Percentiles rank a stretch among this genome's conserved stretches.
Evolutionary conservation across 1,140 invertebrate species (phyloP).

Genomic region (Sitobion miscanthi): DNA sequence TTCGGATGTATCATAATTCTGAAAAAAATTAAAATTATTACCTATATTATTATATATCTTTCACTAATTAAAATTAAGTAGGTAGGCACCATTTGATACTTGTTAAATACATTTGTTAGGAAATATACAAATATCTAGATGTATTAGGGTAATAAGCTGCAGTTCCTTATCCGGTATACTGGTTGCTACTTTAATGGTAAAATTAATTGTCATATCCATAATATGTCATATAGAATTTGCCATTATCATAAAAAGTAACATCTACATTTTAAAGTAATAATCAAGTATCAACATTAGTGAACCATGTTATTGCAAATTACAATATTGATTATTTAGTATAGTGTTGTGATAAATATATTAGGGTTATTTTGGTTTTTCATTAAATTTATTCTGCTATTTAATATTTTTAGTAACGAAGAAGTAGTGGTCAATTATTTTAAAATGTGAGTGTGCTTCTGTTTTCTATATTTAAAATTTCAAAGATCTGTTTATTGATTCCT

Average conservation of each 20-base stretch:
- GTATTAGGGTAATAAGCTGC: neutral
- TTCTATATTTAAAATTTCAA: neutral
- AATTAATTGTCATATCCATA: neutral
- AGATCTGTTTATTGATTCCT: neutral
- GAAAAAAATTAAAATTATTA: constrained; percentile 61
- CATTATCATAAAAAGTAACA: neutral
- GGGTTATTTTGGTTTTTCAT: neutral
- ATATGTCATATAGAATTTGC: neutral
- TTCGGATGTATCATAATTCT: constrained; percentile 99
- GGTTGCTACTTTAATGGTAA: neutral
- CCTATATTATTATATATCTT: neutral
- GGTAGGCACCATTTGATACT: neutral
- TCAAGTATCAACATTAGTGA: neutral
- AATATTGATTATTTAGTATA: neutral
- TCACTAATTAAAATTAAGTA: constrained; percentile 58
- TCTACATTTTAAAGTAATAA: neutral
- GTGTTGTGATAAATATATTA: neutral
- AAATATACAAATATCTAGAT: neutral
- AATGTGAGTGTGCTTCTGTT: neutral
- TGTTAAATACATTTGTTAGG: neutral
- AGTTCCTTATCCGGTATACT: neutral
- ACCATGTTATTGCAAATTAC: neutral
- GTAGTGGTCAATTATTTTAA: neutral
- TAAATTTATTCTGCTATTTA: neutral
- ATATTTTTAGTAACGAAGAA: neutral